Base-by-base conservation (phyloP, 2,797 vertebrate genomes). In the Sebastes iracundus region DNA sequence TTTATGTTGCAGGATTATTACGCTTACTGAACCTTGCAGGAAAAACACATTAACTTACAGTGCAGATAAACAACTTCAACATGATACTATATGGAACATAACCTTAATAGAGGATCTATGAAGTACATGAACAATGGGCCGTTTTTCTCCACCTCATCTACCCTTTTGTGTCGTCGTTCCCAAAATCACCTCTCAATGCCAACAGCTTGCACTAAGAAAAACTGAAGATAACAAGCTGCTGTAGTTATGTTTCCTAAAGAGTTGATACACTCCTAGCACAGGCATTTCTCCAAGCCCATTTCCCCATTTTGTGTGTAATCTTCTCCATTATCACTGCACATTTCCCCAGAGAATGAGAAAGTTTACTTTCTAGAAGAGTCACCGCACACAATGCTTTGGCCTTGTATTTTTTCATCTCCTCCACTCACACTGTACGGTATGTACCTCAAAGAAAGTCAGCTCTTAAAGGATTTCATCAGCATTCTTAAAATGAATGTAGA, bases 391-490 rank as follows among this genome's bases (percentile, higher is more conserved):
- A 0, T 58, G 30, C 65, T 62, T 76, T 30, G 16, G n/a, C 63
- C 35, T 77, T 69, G 60, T 56, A n/a, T 38, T 73, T 70, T 74
- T 52, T 56, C 55, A 70, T 68, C 75, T 49, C 3, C n/a, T 30
- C 56, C 64, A 4, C 52, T 72, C 53, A 18, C 33, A 42, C 33
- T 22, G 32, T 52, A 52, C 1, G 13, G 30, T 49, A 2, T 56
- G 25, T 11, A 38, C 67, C 64, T 80, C 42, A 86, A 63, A 85
- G 16, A 72, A 69, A 33, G 59, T 2, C 11, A 16, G 38, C 66
- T 11, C 35, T 59, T 12, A 79, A 75, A 79, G 58, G 66, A 64
- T 88, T 86, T 56, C 58, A 66, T 85, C 85, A 72, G 76, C 80
- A 53, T 66, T 42, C 63, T 72, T 49, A 28, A 67, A 86, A 65